Conservation (phyloP, 53 echinoderm and acorn worm genomes). For the Stichopus horrens region DNA sequence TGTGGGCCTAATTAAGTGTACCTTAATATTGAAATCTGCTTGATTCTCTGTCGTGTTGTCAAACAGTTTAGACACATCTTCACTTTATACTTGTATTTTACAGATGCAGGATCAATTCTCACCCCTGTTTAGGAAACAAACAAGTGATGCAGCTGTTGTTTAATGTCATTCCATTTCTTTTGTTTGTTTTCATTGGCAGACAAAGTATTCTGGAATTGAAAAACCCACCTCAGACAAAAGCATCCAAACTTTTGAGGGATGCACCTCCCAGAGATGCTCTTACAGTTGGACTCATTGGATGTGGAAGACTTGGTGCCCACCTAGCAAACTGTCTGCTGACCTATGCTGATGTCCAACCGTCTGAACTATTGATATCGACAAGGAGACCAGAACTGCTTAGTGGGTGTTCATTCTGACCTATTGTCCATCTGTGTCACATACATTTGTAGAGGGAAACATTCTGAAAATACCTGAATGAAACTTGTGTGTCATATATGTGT, state of each 20-base stretch:
- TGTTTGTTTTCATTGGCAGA: constrained; percentile 47
- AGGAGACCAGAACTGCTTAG: constrained; percentile 90
- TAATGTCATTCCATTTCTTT: not conserved
- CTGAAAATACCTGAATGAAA: too few relatives aligned
- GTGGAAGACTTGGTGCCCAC: constrained; percentile 87
- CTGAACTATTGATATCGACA: constrained; percentile 83
- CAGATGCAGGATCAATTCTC: too few relatives aligned
- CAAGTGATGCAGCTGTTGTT: not conserved
- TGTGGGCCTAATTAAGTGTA: too few relatives aligned
- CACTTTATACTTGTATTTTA: too few relatives aligned
- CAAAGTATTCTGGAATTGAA: constrained; percentile 84
- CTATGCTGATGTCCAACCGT: constrained; percentile 81
- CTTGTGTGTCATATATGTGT: too few relatives aligned
- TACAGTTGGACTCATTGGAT: constrained; percentile 81
- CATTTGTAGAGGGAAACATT: too few relatives aligned
- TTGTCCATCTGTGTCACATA: too few relatives aligned
- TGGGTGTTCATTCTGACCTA: constrained; percentile 26
- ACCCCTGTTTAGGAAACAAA: not conserved
- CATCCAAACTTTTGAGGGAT: constrained; percentile 94
- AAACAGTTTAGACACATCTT: too few relatives aligned
- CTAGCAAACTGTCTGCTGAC: constrained; percentile 78
- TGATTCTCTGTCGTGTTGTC: too few relatives aligned
- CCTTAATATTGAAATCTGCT: too few relatives aligned
- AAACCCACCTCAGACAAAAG: constrained; percentile 82
- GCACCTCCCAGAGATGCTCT: constrained; percentile 83